Evolutionary conservation across 2,888 invertebrate species (phyloP), one percentile per base, ranked within the genome.

Genomic region (Malthinus flaveolus): DNA sequence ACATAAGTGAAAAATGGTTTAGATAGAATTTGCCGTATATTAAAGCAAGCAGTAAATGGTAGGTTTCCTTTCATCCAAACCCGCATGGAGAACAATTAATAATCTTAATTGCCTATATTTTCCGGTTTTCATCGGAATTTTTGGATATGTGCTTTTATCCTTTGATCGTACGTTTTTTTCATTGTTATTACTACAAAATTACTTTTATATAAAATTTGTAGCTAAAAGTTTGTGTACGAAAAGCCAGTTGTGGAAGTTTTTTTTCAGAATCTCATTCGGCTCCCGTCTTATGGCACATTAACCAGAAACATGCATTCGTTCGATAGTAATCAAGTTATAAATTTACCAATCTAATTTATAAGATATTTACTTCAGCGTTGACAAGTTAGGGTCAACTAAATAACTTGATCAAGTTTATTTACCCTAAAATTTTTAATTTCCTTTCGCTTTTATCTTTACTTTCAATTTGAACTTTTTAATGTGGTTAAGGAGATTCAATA

Each of bases 91-190:
- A 66, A 69, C 68, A 70, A 70, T 70, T 70, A 70, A 70, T 70
- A 69, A 67, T 70, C 68, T 70, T 70, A 70, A 70, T 70, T 70
- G 68, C 66, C 70, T 65, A 69, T 70, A 70, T 69, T 69, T 69
- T 64, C 60, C 64, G 60, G 63, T 64, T 67, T 63, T 61, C 65
- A 52, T 61, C 57, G 53, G 62, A 64, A 63, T 64, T 65, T 61
- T 52, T 54, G 62, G 61, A 60, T 64, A 63, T 49, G 59, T 57
- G 59, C 60, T 60, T 51, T 52, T 56, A 56, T 54, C 47, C 11
- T 42, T 44, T 48, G 52, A 37, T 35, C 44, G 36, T 31, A 54
- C 51, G 55, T 39, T 52, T 60, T 44, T 50, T 56, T 52, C 47
- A 63, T 61, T 65, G 64, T 64, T 56, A 53, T 56, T 37, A 37